Base-by-base conservation (phyloP, 2,797 vertebrate species). In the Poecilia wingei region DNA sequence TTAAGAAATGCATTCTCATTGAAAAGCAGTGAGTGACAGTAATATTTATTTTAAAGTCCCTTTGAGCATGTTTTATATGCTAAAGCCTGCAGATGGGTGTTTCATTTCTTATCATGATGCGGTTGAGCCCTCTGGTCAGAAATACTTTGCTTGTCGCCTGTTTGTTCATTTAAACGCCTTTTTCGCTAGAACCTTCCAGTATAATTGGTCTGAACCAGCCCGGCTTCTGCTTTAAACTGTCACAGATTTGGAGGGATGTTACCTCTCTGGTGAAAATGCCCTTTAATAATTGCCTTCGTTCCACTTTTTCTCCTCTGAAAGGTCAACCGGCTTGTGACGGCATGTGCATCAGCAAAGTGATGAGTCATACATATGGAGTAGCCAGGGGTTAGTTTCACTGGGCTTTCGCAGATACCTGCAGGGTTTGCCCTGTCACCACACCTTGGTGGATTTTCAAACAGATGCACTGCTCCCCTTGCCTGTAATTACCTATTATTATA, bases 401-500 rank as follows among this genome's bases (percentile, higher is more conserved):
- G 83, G 76, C 71, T 81, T 74, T 83, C 78, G 33, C 20, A 80
- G 31, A n/a, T 79, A 85, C 82, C 86, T 68, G 72, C 66, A 25
- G 69, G 82, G 41, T 73, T 90, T 70, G 57, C 79, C 51, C 75
- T 46, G 31, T 88, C 84, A 81, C 83, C 68, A n/a, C 82, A 82
- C 78, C 84, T 88, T 16, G 0, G 46, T 78, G 78, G 78, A 69
- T 91, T 94, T 95, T 94, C 90, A 86, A 93, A 92, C 85, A 79
- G 88, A 87, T 90, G 79, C 88, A n/a, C 80, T 22, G 84, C 64
- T 81, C 82, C 87, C 81, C 46, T 76, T 68, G 76, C 80, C 93
- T 95, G 79, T 96, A 96, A 96, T 96, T 95, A 95, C 79, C 82
- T 87, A 75, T 90, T 93, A 93, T 94, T 94, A 93, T 88, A 86